phyloP scores from a whole-genome alignment of 1,140 invertebrate species.

The Pseudoatta argentina region DNA sequence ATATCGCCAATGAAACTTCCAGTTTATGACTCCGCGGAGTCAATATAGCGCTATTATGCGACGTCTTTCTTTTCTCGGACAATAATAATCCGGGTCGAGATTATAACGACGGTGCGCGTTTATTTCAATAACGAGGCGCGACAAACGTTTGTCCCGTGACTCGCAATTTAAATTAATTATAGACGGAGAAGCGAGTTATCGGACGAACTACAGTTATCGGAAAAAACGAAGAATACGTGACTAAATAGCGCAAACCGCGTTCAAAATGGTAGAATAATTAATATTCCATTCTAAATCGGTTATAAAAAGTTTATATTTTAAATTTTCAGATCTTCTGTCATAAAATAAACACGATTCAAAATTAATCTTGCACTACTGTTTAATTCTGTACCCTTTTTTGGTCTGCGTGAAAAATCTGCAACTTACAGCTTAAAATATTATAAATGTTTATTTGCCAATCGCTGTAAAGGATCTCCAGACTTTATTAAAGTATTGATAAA shows the following conservation, averaged over 20 bases:
- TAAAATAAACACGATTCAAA: neutral
- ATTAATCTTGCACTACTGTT: neutral
- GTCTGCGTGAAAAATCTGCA: no score
- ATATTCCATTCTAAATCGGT: neutral
- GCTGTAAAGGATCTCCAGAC: neutral
- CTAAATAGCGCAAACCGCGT: neutral
- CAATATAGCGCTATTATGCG: constrained; percentile 52
- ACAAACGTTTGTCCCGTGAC: constrained; percentile 34
- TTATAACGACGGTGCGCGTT: constrained; percentile 43
- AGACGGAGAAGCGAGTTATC: constrained; percentile 11
- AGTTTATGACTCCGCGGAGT: constrained; percentile 52
- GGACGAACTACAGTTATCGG: neutral
- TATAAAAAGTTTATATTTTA: neutral
- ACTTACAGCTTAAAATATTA: neutral
- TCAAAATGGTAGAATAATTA: neutral
- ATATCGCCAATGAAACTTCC: constrained; percentile 49
- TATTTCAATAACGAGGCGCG: constrained; percentile 43
- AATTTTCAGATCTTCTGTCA: neutral
- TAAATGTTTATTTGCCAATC: neutral
- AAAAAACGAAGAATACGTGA: neutral
- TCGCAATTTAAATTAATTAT: constrained; percentile 47
- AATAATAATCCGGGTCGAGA: constrained; percentile 43
- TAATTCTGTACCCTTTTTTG: neutral
- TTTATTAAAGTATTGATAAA: constrained; percentile 7
- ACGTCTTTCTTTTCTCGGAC: constrained; percentile 42